phyloP scores from a whole-genome alignment of 2,797 vertebrate genomes.

The Darevskia mixta region DNA sequence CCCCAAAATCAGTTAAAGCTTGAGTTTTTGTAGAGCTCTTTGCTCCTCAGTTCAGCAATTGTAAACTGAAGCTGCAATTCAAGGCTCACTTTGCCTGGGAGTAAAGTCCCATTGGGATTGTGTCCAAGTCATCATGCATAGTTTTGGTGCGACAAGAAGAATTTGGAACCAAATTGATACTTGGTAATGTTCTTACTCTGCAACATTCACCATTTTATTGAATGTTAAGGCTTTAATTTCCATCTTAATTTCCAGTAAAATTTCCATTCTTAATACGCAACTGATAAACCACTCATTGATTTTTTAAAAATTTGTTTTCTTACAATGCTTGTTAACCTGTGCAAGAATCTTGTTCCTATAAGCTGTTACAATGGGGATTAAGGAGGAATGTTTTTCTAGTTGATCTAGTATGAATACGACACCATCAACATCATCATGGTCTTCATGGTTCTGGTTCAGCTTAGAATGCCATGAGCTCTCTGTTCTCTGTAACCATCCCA shows the following conservation, averaged over 20 bases:
- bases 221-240: not conserved
- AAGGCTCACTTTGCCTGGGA: not conserved
- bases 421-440: not conserved
- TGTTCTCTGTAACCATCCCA: not conserved
- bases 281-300: not conserved
- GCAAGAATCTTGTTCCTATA: not conserved
- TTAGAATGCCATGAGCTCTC: not conserved
- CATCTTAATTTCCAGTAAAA: not conserved
- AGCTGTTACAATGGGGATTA: not conserved
- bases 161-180: not conserved
- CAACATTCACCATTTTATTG: not conserved
- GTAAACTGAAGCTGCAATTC: not conserved
- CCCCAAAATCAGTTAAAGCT: not conserved
- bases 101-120: not conserved
- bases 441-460: not conserved
- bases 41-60: not conserved
- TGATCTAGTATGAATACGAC: not conserved
- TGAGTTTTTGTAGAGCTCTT: not conserved
- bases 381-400: not conserved
- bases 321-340: not conserved
- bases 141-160: not conserved
- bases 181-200: not conserved
- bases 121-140: not conserved
- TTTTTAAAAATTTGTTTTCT: not conserved
- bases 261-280: not conserved